Conservation (phyloP, 2,888 invertebrate species). For the Iselma pallidipennis region DNA sequence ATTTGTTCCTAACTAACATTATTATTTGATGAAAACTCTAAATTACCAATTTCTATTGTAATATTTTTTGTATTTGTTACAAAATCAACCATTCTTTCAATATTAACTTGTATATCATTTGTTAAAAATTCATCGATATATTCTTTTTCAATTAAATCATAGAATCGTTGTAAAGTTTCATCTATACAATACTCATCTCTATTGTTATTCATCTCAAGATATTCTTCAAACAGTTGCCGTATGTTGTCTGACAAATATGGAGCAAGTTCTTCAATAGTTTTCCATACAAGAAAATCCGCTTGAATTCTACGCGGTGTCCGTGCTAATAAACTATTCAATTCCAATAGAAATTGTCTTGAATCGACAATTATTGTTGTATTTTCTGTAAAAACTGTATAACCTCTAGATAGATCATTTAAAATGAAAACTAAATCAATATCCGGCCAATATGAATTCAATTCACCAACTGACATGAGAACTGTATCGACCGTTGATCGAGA, state of each 20-base stretch:
- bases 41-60: conserved; percentile 10
- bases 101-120: conserved; percentile 23
- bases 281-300: conserved; percentile 44
- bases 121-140: conserved; percentile 38
- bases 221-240: conserved; percentile 40
- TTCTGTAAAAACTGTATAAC: conserved; percentile 38
- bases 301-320: conserved; percentile 37
- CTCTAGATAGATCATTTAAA: conserved; percentile 54
- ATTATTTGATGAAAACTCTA: neutral
- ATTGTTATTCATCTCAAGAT: conserved; percentile 65
- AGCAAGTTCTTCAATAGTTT: conserved; percentile 34
- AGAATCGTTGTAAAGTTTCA: conserved; percentile 29
- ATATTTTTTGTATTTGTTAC: neutral
- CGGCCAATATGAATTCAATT: conserved; percentile 54
- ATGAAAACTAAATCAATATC: conserved; percentile 55
- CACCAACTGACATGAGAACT: conserved; percentile 53
- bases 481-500: neutral
- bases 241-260: conserved; percentile 35
- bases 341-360: conserved; percentile 53
- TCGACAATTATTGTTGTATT: conserved; percentile 57
- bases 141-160: conserved; percentile 37
- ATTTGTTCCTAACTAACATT: neutral
- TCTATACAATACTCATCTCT: conserved; percentile 63
- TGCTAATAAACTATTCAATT: conserved; percentile 36
- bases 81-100: conserved; percentile 17